Base-by-base conservation (phyloP, 2,797 vertebrate genomes). In the Florisuga fusca region DNA sequence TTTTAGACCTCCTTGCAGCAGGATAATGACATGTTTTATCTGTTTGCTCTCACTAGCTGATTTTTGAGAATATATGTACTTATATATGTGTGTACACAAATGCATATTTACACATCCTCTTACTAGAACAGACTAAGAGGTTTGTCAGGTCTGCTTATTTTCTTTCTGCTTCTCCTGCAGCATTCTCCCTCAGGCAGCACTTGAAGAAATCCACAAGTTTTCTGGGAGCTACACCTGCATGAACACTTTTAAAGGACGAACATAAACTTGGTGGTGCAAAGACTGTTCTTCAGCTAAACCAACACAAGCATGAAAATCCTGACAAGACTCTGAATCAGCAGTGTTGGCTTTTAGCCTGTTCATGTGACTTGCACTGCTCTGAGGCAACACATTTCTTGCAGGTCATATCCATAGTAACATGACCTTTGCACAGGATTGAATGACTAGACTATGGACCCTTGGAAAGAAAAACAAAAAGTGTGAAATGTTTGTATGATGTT, bases 231-330 rank as follows among this genome's bases (percentile, higher is more conserved):
- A 99, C 94, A 99, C 99, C 89, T 99, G 99, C 97, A 99, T 99
- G 99, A 99, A 99, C 98, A 99, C 99, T 64, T 99, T 99, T 75
- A 99, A 99, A 98, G 99, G 99, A 50, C 98, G 99, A 96, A 99
- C 99, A 98, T 99, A 99, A 98, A 95, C 78, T 33, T 45, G 31
- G 3, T 54, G 90, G 72, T 8, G 29, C 57, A 62, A 68, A 82
- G 77, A 89, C 90, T 84, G 7, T 80, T 93, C 58, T 55, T 61
- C 93, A 68, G 76, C 7, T 66, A 95, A 76, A 84, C 91, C 95
- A 55, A 84, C 82, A 75, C 25, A 63, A 93, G 93, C 94, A 75
- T 25, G 89, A 58, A 95, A 92, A 95, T 68, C 97, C 93, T 92
- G 82, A 86, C 83, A 87, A 68, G 97, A 83, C 91, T 84, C 83